Conservation (phyloP, 2,113 vertebrate species). For the Tenebrosternarchus preto region DNA sequence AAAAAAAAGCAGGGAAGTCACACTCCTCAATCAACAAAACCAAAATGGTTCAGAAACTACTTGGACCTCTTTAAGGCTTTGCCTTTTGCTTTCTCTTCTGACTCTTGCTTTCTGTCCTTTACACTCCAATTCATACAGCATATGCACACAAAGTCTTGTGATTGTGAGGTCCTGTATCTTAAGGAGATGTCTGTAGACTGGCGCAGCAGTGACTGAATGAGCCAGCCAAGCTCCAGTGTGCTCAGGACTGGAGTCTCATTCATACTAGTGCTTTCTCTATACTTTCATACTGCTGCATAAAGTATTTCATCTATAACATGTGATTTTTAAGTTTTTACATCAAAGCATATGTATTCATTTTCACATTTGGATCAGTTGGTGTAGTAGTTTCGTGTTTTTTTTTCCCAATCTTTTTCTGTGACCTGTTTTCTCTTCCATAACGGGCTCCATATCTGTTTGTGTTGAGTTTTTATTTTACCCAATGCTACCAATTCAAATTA, state of each 20-base stretch:
- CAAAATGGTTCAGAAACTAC: slow-evolving; percentile 49
- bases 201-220: slow-evolving; percentile 35
- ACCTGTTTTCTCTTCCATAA: neutral
- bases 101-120: slow-evolving; percentile 28
- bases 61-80: slow-evolving; percentile 37
- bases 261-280: slow-evolving; percentile 7
- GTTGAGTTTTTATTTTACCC: slow-evolving; percentile 45
- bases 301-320: neutral
- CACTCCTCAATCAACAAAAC: slow-evolving; percentile 41
- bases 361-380: slow-evolving; percentile 33
- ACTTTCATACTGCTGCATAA: slow-evolving; percentile 19
- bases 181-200: slow-evolving; percentile 18
- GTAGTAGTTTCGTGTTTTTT: slow-evolving; percentile 27
- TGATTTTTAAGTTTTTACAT: neutral
- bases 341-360: slow-evolving; percentile 26
- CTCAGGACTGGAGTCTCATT: slow-evolving; percentile 24
- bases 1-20: slow-evolving; percentile 26
- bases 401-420: neutral
- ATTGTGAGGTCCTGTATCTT: slow-evolving; percentile 18
- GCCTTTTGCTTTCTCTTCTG: slow-evolving; percentile 27
- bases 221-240: slow-evolving; percentile 31
- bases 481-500: slow-evolving; percentile 36
- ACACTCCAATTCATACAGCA: slow-evolving; percentile 25
- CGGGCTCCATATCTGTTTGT: slow-evolving; percentile 26
- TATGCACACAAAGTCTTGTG: slow-evolving; percentile 19